These are phyloP conservation scores for Cheilosia scutellata DNA, from an alignment of 2,888 invertebrate genomes.

Conservation along the genomic window DNA sequence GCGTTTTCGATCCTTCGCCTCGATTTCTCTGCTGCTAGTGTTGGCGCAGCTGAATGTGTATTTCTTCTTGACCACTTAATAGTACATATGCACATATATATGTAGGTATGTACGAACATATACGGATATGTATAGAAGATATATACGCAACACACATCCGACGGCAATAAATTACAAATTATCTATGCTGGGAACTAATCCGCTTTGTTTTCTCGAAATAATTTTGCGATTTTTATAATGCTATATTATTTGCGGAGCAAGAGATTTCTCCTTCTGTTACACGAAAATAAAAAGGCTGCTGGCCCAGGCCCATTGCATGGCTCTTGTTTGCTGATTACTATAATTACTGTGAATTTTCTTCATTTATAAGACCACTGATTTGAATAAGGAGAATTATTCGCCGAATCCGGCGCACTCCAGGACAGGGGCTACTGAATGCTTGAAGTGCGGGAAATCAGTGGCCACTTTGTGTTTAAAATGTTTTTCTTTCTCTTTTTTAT, in stretches of 20 bases:
- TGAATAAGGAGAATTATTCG: conserved; percentile 74
- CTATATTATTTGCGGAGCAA: conserved; percentile 67
- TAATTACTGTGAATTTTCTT: conserved; percentile 81
- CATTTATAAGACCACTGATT: conserved; percentile 77
- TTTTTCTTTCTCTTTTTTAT: conserved; percentile 47
- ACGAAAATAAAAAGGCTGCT: conserved; percentile 43
- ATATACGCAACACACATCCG: conserved; percentile 42
- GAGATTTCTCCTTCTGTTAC: conserved; percentile 63
- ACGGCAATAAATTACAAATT: conserved; percentile 68
- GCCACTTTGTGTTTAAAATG: conserved; percentile 62
- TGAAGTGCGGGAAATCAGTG: conserved; percentile 63
- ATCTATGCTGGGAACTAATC: conserved; percentile 75
- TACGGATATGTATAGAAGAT: too few relatives aligned
- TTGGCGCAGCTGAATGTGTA: background rate
- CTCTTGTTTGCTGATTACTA: conserved; percentile 79
- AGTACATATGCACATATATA: conserved; percentile 5
- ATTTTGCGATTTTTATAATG: conserved; percentile 74
- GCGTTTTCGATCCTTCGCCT: conserved; percentile 65
- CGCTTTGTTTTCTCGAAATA: conserved; percentile 75
- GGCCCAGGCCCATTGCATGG: conserved; percentile 44
- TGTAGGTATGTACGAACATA: background rate
- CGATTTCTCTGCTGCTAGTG: background rate
- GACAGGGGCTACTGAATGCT: conserved; percentile 35
- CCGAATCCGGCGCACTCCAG: conserved; percentile 39
- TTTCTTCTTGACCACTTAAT: conserved; percentile 68